Base-by-base conservation (phyloP, 1,140 invertebrate genomes). In the Diachasmimorpha longicaudata region DNA sequence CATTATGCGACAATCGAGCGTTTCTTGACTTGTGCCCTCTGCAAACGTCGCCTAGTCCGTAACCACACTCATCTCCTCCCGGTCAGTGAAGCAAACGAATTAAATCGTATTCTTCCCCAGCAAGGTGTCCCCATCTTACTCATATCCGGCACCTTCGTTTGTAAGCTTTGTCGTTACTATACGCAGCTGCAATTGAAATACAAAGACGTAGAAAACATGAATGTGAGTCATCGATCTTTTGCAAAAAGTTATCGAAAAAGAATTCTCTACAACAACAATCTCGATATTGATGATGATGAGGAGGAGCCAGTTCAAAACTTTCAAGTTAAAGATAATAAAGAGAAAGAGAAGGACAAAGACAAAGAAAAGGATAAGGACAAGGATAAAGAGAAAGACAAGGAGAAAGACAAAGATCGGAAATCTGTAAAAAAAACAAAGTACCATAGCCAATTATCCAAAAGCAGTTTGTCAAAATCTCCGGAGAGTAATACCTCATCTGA, bases 111-210 rank as follows among this genome's bases (percentile, higher is more conserved):
- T 1, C 87, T 96, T 4, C 83, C 85, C 48, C 90, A 91, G 70
- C 91, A 93, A 79, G 91, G 92, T 6, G 90, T 96, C 13, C 94
- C 94, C 0, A 92, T 94, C n/a, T 87, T 89, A 37, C 78, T 93
- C 46, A 84, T 87, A 39, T 84, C 86, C 21, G 88, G 89, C 21
- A 84, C 85, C 63, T 83, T 94, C 78, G 91, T 95, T 11, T 96
- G 95, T 85, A 96, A 95, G 86, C 84, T 94, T 5, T 96, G 95
- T 80, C 92, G 93, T 75, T 94, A 94, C 81, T 96, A 94, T 85
- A 93, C 92, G 70, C 91, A 93, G 63, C 82, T 95, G 21, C 88
- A 94, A 36, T 88, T 94, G 73, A 94, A 94, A 71, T 87, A 88
- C 75, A 86, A 83, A 63, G 85, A 90, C 36, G 75, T 83, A 6